A percentile compares a stretch with the other conserved stretches of the same genome.
These are phyloP conservation scores for Mus musculus DNA, from an alignment of 2,113 vertebrate genomes.

Conservation along the genomic window GRCm39 chr15:87453501-87454000, in stretches of 20 bases:
- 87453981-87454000: background rate
- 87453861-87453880: background rate
- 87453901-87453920: background rate
- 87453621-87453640: conserved; percentile 71
- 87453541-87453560: accelerated
- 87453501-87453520: accelerated
- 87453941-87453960: background rate
- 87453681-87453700: conserved; percentile 78
- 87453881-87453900: background rate
- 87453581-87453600: accelerated
- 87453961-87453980: background rate
- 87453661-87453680: conserved; percentile 76
- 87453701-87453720: conserved; percentile 73
- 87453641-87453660: conserved; percentile 60
- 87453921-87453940: conserved; percentile 1
- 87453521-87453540: accelerated
- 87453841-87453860: background rate
- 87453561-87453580: accelerated
- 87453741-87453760: conserved; percentile 68
- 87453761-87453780: background rate
- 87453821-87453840: background rate
- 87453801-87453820: conserved; percentile 58
- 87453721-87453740: conserved; percentile 43
- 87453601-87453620: background rate
- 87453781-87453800: conserved; percentile 66